phyloP scores from a whole-genome alignment of 2,113 vertebrate genomes.

The Gadus chalcogrammus region DNA sequence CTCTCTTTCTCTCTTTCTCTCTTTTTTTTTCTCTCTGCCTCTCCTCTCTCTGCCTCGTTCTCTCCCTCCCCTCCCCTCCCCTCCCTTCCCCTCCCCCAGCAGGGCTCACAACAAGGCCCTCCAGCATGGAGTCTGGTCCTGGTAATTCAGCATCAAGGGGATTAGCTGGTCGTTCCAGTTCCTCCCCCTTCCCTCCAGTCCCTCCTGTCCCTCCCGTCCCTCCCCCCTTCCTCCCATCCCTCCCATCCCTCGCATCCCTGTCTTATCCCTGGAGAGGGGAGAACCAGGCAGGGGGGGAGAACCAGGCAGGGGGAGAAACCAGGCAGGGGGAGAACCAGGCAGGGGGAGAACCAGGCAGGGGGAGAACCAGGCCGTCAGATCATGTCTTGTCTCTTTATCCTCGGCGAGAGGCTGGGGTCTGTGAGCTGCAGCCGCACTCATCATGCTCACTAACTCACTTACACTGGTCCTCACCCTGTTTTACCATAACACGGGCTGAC shows the following conservation, averaged over 20 bases:
- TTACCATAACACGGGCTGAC: too few species aligned
- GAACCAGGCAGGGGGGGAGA: too few species aligned
- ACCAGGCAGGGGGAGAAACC: too few species aligned
- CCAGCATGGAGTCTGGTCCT: conserved; percentile 44
- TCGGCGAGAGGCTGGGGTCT: conserved; percentile 35
- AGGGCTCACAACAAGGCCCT: conserved; percentile 51
- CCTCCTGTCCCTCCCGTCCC: conserved; percentile 33
- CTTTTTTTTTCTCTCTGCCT: too few species aligned
- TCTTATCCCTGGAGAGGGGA: neutral
- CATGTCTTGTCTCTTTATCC: neutral
- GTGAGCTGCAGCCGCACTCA: neutral
- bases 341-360: too few species aligned
- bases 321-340: too few species aligned
- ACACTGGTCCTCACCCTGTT: too few species aligned
- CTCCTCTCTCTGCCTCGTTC: neutral
- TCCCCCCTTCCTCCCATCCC: conserved; percentile 19
- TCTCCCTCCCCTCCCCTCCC: neutral
- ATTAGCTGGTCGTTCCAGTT: conserved; percentile 47
- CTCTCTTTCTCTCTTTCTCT: too few species aligned
- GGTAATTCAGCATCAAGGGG: conserved; percentile 49
- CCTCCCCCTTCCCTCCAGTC: conserved; percentile 33
- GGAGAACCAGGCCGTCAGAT: too few species aligned
- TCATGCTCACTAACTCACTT: too few species aligned
- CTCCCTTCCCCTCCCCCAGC: conserved; percentile 11
- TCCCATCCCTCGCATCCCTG: conserved; percentile 24